These are phyloP conservation scores for Caradrina clavipalpis DNA, from an alignment of 2,888 invertebrate genomes.

Conservation along the genomic window DNA sequence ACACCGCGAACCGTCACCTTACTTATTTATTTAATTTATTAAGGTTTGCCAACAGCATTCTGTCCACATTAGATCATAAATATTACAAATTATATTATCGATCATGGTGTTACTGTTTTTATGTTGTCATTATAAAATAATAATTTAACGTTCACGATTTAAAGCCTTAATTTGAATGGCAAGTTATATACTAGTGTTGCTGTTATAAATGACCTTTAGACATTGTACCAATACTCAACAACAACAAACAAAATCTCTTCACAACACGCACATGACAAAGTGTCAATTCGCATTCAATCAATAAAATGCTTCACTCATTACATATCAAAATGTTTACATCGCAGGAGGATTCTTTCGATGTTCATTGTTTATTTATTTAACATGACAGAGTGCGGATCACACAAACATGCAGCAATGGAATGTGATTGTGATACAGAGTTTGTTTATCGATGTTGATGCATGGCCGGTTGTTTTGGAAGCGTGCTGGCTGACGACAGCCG, in stretches of 20 bases:
- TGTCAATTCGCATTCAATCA: slow-evolving; percentile 2
- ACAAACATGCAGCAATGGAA: slow-evolving; percentile 59
- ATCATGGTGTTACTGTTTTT: too few relatives aligned
- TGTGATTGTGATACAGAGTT: slow-evolving; percentile 57
- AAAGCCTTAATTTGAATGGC: too few relatives aligned
- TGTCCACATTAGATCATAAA: too few relatives aligned
- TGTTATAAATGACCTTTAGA: too few relatives aligned
- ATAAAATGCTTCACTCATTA: slow-evolving; percentile 51
- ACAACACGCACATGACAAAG: slow-evolving; percentile 2
- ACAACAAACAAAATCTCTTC: slow-evolving; percentile 7
- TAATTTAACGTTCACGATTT: too few relatives aligned
- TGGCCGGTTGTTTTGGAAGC: slow-evolving; percentile 46
- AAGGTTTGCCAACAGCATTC: too few relatives aligned
- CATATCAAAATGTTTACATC: slow-evolving; percentile 59
- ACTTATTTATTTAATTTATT: too few relatives aligned
- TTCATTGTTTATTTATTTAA: slow-evolving; percentile 63
- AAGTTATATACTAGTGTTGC: too few relatives aligned
- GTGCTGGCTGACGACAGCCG: slow-evolving; percentile 25
- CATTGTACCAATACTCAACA: background rate
- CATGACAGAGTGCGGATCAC: slow-evolving; percentile 35
- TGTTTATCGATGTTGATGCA: slow-evolving; percentile 52
- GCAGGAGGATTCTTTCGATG: slow-evolving; percentile 51
- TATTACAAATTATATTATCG: too few relatives aligned
- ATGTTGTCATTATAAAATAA: too few relatives aligned
- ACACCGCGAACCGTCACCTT: too few relatives aligned